Evolutionary conservation across 2,797 vertebrate species (phyloP).

Genomic region (Lagorchestes hirsutus): DNA sequence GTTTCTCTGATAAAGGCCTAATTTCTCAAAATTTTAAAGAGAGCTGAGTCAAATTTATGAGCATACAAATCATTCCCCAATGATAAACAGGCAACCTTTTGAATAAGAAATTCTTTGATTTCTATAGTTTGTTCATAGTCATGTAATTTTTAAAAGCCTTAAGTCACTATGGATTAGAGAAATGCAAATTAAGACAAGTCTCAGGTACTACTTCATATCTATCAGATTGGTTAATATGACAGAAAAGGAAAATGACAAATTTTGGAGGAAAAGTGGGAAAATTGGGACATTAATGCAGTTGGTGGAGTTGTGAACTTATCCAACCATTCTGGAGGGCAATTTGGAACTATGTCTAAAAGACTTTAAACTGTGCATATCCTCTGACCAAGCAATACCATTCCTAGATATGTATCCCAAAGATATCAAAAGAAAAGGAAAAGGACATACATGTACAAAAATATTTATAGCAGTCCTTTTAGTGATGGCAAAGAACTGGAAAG

Average conservation of each 20-base stretch:
- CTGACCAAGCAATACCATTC: neutral
- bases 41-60: neutral
- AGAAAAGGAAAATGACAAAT: neutral
- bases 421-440: neutral
- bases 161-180: too few relatives aligned
- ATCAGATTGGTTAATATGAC: neutral
- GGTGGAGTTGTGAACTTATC: neutral
- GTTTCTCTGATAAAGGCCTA: too few relatives aligned
- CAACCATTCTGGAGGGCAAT: neutral
- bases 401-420: neutral
- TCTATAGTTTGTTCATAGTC: too few relatives aligned
- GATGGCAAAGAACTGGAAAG: neutral
- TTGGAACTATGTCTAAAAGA: neutral
- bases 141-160: too few relatives aligned
- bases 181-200: too few relatives aligned
- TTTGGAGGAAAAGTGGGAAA: too few relatives aligned
- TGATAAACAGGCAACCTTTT: neutral
- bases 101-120: neutral
- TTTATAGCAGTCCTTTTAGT: neutral
- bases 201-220: too few relatives aligned
- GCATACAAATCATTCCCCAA: neutral
- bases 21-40: neutral
- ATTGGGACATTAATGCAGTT: neutral
- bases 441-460: neutral
- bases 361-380: neutral